These are phyloP conservation scores for Pentamera pediparva DNA, from an alignment of 53 echinoderm and acorn worm species.

Conservation along the genomic window DNA sequence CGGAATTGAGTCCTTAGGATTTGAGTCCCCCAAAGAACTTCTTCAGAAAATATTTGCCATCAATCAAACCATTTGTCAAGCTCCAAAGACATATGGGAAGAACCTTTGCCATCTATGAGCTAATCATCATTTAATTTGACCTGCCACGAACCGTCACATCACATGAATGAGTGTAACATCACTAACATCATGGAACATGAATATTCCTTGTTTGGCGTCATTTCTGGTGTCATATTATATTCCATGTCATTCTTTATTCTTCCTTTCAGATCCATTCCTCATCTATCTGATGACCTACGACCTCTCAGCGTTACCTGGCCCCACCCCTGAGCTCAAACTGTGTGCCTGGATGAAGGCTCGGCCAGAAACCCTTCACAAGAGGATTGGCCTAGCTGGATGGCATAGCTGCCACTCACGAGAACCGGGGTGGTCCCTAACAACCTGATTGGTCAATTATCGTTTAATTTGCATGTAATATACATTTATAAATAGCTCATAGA, in stretches of 20 bases:
- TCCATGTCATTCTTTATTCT: neutral
- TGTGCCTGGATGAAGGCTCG: constrained; percentile 48
- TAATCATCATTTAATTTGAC: too few species aligned
- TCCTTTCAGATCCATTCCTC: neutral
- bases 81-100: too few species aligned
- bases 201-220: too few species aligned
- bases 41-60: too few species aligned
- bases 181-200: too few species aligned
- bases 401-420: constrained; percentile 2
- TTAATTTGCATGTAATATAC: neutral
- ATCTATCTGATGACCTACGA: neutral
- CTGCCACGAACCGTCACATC: too few species aligned
- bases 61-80: too few species aligned
- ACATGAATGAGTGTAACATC: too few species aligned
- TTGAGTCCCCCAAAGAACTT: too few species aligned
- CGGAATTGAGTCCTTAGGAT: too few species aligned
- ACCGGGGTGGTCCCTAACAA: neutral
- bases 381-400: constrained; percentile 41
- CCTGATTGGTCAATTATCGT: constrained; percentile 1
- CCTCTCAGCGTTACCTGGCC: neutral
- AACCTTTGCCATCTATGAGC: too few species aligned
- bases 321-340: constrained; percentile 9
- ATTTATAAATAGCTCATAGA: neutral
- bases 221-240: too few species aligned
- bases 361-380: constrained; percentile 26